Conservation (phyloP, 2,888 invertebrate genomes). For the Hemithea aestivaria region DNA sequence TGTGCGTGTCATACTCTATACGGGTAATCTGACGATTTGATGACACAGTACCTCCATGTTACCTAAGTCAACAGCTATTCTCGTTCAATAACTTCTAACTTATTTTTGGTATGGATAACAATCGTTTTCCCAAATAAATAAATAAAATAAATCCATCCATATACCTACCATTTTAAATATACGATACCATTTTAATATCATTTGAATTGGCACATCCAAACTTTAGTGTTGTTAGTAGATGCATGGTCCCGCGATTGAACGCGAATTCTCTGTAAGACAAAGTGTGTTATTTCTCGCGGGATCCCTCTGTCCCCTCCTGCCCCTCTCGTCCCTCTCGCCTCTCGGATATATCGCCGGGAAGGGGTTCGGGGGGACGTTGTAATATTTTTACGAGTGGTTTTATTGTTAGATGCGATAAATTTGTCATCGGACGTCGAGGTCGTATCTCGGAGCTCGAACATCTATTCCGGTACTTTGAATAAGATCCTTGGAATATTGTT, state of each 20-base stretch:
- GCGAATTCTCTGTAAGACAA: slow-evolving; percentile 69
- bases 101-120: too few species aligned
- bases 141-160: too few species aligned
- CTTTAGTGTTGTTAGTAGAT: too few species aligned
- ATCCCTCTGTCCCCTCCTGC: slow-evolving; percentile 30
- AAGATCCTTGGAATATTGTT: too few species aligned
- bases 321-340: slow-evolving; percentile 9
- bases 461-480: too few species aligned
- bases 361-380: slow-evolving; percentile 31
- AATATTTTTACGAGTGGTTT: slow-evolving; percentile 73
- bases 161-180: too few species aligned
- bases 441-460: neutral
- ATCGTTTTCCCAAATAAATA: too few species aligned
- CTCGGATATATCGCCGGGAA: slow-evolving; percentile 13
- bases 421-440: slow-evolving; percentile 53
- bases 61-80: too few species aligned
- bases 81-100: too few species aligned
- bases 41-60: too few species aligned
- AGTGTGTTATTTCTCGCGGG: slow-evolving; percentile 75
- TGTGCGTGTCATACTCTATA: too few species aligned
- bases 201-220: slow-evolving; percentile 33
- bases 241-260: slow-evolving; percentile 48
- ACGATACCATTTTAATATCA: neutral
- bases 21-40: too few species aligned
- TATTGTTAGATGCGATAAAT: slow-evolving; percentile 68